Conservation (phyloP, 2,797 vertebrate genomes). For the Enteromius anoplus region DNA sequence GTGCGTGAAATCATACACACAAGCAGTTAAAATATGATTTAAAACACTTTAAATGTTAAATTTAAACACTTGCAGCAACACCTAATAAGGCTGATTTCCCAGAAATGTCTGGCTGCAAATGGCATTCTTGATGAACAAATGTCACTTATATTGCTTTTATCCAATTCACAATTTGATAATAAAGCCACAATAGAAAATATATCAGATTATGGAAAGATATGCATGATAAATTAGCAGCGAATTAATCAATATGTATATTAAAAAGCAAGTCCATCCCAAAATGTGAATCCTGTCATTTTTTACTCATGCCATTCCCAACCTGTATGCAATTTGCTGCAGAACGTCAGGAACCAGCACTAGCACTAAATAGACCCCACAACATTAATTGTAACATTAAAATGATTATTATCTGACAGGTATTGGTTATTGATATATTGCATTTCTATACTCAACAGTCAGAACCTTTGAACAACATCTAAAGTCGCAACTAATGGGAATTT, state of each 20-base stretch:
- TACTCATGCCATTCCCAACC: background rate
- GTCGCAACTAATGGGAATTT: background rate
- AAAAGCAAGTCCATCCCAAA: background rate
- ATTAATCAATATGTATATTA: background rate
- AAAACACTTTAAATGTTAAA: background rate
- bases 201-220: background rate
- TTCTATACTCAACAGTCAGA: background rate
- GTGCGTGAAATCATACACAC: background rate
- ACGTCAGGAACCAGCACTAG: background rate
- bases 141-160: background rate
- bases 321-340: background rate
- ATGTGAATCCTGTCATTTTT: background rate
- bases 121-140: background rate
- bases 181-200: background rate
- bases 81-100: background rate
- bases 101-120: background rate
- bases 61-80: background rate
- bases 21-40: background rate
- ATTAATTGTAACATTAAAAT: background rate
- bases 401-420: background rate
- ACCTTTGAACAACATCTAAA: slow-evolving; percentile 3
- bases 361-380: background rate
- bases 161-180: background rate
- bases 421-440: background rate
- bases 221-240: background rate